These are phyloP conservation scores for Trigoniulus corallinus DNA, from an alignment of 1,140 invertebrate genomes.

Conservation along the genomic window DNA sequence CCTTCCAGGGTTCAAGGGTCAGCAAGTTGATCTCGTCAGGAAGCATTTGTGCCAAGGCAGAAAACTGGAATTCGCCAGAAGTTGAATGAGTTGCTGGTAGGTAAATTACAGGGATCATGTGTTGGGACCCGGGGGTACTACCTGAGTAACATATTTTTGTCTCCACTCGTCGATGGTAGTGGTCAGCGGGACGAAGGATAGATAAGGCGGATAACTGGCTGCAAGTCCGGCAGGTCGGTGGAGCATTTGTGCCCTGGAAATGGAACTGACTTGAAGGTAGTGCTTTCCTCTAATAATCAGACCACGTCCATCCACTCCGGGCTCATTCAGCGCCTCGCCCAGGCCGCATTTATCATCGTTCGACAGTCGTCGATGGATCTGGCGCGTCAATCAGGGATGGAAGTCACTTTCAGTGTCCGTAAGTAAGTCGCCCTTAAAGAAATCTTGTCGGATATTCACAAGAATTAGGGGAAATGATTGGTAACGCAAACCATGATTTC, in stretches of 20 bases:
- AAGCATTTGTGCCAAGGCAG: neutral
- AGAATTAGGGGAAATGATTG: no score
- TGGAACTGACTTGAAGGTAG: slow-evolving; percentile 21
- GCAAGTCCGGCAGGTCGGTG: neutral
- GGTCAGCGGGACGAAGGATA: neutral
- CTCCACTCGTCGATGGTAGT: neutral
- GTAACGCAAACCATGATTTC: slow-evolving; percentile 46
- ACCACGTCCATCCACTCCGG: slow-evolving; percentile 44
- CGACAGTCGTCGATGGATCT: slow-evolving; percentile 65
- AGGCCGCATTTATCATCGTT: slow-evolving; percentile 86
- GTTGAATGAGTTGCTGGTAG: no score
- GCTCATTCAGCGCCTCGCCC: slow-evolving; percentile 78
- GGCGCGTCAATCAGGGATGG: no score
- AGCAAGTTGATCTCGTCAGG: neutral
- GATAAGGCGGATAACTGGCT: neutral
- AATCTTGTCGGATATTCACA: no score
- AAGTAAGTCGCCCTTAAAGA: no score
- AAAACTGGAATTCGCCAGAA: no score
- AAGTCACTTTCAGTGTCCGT: no score
- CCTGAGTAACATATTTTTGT: no score
- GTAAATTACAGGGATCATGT: no score
- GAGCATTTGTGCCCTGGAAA: neutral
- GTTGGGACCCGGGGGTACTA: no score
- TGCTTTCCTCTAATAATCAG: slow-evolving; percentile 61
- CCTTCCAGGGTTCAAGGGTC: neutral